Evolutionary conservation across 2,113 vertebrate genomes (phyloP).

Genomic region (Strigops habroptila): DNA sequence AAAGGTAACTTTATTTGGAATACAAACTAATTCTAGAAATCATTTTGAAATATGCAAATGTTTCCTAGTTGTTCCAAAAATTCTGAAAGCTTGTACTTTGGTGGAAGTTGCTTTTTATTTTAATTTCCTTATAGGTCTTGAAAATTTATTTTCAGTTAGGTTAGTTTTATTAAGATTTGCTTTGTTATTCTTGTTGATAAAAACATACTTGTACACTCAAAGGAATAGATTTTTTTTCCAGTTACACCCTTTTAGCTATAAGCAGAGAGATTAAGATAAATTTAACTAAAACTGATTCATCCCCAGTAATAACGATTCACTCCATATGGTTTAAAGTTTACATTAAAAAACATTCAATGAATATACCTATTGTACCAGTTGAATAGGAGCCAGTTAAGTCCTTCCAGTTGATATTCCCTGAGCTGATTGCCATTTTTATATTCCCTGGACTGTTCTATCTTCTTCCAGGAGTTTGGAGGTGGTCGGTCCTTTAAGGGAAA

Average conservation of each 20-base stretch:
- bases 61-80: not conserved
- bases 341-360: not conserved
- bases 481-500: constrained; percentile 87
- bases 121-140: accelerated
- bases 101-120: not conserved
- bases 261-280: not conserved
- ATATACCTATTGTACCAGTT: constrained; percentile 99
- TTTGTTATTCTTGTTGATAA: not conserved
- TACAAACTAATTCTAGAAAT: not conserved
- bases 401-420: constrained; percentile 99
- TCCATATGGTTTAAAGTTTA: not conserved
- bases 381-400: constrained; percentile 98
- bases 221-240: not conserved
- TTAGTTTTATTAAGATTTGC: not conserved
- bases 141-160: not conserved
- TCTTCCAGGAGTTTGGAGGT: constrained; percentile 95
- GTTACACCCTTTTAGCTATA: not conserved
- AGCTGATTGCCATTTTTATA: constrained; percentile 97
- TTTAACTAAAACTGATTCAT: not conserved
- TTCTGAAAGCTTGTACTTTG: not conserved
- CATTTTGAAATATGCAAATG: not conserved
- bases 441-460: constrained; percentile 92
- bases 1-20: not conserved
- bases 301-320: not conserved
- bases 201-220: not conserved